Percentiles rank a stretch among this genome's conserved stretches.
These are phyloP conservation scores for Amniataba percoides DNA, from an alignment of 2,797 vertebrate genomes.

Conservation along the genomic window DNA sequence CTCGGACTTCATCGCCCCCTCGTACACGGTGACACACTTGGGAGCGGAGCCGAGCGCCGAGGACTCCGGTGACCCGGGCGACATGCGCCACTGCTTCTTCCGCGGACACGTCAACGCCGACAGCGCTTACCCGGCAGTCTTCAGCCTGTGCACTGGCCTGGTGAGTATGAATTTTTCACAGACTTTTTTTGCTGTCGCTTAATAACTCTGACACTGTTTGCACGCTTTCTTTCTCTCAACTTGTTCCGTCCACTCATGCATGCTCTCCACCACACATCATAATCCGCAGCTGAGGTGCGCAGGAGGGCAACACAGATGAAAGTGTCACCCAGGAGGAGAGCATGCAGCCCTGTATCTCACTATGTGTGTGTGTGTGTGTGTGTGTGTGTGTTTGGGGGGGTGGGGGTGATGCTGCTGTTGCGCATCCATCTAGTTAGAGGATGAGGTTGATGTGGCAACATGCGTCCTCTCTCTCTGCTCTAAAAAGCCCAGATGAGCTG, in stretches of 20 bases:
- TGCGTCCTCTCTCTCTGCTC: constrained; percentile 21
- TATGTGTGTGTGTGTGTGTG: neutral
- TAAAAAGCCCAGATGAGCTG: neutral
- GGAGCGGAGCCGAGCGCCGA: constrained; percentile 76
- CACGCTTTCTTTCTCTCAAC: constrained; percentile 33
- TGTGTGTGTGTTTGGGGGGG: too few species aligned
- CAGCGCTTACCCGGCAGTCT: constrained; percentile 87
- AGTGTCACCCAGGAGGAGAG: constrained; percentile 50
- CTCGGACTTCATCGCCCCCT: constrained; percentile 89
- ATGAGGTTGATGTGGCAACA: constrained; percentile 4
- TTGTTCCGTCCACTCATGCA: constrained; percentile 51
- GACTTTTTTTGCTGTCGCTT: neutral
- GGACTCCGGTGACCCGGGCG: constrained; percentile 65
- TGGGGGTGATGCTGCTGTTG: constrained; percentile 40
- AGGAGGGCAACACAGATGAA: constrained; percentile 54
- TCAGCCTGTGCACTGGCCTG: constrained; percentile 96
- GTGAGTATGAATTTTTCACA: constrained; percentile 84
- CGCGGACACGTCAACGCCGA: constrained; percentile 92
- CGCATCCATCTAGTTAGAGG: neutral
- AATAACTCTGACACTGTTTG: constrained; percentile 32
- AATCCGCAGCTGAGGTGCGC: constrained; percentile 51
- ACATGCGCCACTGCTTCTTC: constrained; percentile 96
- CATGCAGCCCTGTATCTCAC: constrained; percentile 16
- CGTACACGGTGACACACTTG: constrained; percentile 89
- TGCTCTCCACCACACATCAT: neutral